Conservation (phyloP, 2,113 vertebrate species). For the Microcebus griseorufus region DNA sequence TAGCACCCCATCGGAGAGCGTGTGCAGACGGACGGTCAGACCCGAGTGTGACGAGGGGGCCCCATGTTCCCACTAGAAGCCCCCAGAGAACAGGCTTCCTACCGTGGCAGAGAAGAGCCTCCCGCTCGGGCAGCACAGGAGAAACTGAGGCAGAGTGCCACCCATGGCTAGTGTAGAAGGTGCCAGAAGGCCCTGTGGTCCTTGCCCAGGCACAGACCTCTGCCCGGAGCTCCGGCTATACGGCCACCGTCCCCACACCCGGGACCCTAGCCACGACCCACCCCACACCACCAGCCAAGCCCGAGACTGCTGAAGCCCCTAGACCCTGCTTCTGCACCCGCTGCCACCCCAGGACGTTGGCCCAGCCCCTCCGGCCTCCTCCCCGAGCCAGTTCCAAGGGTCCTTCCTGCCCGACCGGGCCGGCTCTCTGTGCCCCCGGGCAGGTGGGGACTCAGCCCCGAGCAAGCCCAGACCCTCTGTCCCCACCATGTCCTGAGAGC, state of each 20-base stretch:
- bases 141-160: background rate
- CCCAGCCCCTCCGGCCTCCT: no score
- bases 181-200: background rate
- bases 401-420: background rate
- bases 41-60: no score
- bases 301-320: background rate
- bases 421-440: background rate
- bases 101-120: background rate
- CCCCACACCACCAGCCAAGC: background rate
- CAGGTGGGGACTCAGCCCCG: no score
- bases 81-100: background rate
- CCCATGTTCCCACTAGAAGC: background rate
- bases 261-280: no score
- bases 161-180: background rate
- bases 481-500: background rate
- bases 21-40: background rate
- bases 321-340: background rate
- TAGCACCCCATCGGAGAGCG: no score
- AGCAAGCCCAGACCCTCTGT: no score
- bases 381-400: no score
- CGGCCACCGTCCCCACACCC: background rate
- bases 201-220: background rate
- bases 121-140: background rate
- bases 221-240: background rate
- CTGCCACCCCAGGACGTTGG: no score